A percentile compares a stretch with the other conserved stretches of the same genome.
Evolutionary conservation across 2,113 vertebrate genomes (phyloP).

Genomic region (Chitala chitala): DNA sequence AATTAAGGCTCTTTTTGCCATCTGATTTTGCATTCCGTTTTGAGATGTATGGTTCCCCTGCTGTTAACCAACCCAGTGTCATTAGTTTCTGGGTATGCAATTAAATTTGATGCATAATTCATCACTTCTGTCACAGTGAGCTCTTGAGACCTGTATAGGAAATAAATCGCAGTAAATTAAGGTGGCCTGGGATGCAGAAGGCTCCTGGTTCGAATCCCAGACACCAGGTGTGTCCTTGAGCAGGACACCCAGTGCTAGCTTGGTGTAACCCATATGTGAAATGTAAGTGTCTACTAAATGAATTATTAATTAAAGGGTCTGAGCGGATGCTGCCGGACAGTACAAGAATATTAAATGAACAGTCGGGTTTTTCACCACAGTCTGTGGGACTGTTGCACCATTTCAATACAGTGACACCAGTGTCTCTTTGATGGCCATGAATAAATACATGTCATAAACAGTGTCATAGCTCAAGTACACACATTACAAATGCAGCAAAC

Average conservation of each 20-base stretch:
- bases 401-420: no score
- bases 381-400: neutral
- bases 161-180: constrained; percentile 69
- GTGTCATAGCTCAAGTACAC: no score
- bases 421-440: no score
- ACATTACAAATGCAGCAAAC: no score
- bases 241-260: no score
- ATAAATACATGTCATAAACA: no score
- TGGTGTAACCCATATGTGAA: no score
- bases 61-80: constrained; percentile 78
- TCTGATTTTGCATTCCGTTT: constrained; percentile 75
- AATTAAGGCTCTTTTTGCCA: constrained; percentile 66
- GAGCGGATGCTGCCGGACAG: no score
- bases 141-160: constrained; percentile 63
- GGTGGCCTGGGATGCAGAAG: constrained; percentile 58
- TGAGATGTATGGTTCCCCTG: constrained; percentile 73
- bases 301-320: no score
- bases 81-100: constrained; percentile 79
- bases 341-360: neutral
- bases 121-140: constrained; percentile 59
- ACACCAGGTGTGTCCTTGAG: no score
- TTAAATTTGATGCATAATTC: constrained; percentile 77
- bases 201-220: no score
- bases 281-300: no score
- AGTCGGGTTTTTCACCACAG: neutral